These are phyloP conservation scores for Tetraodon nigroviridis DNA, from an alignment of 2,113 vertebrate species.

Conservation along the genomic window DNA sequence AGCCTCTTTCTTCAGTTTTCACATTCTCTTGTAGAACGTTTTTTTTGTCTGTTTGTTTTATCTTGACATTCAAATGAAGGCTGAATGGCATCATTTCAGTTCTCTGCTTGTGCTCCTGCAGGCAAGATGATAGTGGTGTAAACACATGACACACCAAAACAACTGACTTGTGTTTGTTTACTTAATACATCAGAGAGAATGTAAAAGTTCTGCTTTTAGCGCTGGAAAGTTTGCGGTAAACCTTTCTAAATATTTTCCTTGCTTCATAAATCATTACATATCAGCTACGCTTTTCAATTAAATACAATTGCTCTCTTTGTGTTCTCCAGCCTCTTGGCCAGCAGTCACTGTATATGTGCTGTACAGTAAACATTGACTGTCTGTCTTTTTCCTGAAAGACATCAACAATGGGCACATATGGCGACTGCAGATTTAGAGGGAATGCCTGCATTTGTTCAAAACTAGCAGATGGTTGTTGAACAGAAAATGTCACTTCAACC, in stretches of 20 bases:
- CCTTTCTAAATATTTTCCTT: constrained; percentile 2
- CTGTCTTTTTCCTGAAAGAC: too few species aligned
- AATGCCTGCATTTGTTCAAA: too few species aligned
- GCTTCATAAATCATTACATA: constrained; percentile 3
- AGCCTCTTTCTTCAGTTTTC: neutral
- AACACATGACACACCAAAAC: neutral
- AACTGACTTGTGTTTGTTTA: neutral
- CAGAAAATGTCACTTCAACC: too few species aligned
- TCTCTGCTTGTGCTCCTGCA: neutral
- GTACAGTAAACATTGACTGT: too few species aligned
- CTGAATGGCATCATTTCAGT: neutral
- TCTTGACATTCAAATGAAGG: neutral
- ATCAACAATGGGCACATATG: too few species aligned
- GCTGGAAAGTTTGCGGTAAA: neutral
- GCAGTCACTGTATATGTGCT: too few species aligned
- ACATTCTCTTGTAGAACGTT: neutral
- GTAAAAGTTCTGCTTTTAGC: constrained; percentile 2
- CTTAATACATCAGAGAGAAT: constrained; percentile 5
- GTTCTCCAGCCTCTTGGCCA: too few species aligned
- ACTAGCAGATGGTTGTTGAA: too few species aligned
- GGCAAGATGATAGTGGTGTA: neutral
- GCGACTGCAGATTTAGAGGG: too few species aligned
- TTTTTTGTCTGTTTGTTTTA: neutral
- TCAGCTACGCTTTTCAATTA: neutral
- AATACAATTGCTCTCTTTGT: too few species aligned